A percentile compares a stretch with the other conserved stretches of the same genome.
Evolutionary conservation across 2,888 invertebrate species (phyloP).

Genomic region (Sinodicranocentrus sp.): DNA sequence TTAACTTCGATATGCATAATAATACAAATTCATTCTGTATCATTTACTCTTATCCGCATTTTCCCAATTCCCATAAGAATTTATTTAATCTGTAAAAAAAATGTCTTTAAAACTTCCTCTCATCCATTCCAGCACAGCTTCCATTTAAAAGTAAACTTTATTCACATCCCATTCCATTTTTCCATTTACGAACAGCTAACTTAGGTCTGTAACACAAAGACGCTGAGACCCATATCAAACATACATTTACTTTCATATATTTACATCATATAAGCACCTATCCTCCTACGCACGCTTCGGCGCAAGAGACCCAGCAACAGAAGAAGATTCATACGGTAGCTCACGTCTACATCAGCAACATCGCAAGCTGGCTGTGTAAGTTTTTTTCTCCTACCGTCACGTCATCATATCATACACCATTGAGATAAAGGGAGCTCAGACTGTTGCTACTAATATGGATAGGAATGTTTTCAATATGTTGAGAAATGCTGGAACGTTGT

Average conservation of each 20-base stretch:
- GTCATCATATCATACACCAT: neutral
- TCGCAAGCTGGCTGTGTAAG: neutral
- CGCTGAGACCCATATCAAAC: neutral
- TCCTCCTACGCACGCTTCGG: constrained; percentile 71
- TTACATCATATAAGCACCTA: too few relatives aligned
- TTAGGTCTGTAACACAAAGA: neutral
- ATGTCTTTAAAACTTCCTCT: too few relatives aligned
- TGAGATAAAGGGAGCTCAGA: neutral
- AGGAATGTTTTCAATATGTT: constrained; percentile 63
- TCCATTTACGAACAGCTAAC: neutral
- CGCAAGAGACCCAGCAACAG: constrained; percentile 52
- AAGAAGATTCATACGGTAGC: neutral
- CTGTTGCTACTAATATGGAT: neutral
- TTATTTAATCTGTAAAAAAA: too few relatives aligned
- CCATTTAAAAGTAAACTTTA: neutral
- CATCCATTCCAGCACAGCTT: neutral
- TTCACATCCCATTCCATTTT: neutral
- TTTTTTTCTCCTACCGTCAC: neutral
- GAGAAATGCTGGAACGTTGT: constrained; percentile 59
- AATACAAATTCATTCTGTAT: too few relatives aligned
- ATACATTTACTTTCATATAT: too few relatives aligned
- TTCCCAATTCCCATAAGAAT: too few relatives aligned
- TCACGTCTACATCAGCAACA: neutral
- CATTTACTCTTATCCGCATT: too few relatives aligned
- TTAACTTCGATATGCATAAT: too few relatives aligned